Evolutionary conservation across 2,888 invertebrate species (phyloP).

Genomic region (Tromatobia lineatoria): DNA sequence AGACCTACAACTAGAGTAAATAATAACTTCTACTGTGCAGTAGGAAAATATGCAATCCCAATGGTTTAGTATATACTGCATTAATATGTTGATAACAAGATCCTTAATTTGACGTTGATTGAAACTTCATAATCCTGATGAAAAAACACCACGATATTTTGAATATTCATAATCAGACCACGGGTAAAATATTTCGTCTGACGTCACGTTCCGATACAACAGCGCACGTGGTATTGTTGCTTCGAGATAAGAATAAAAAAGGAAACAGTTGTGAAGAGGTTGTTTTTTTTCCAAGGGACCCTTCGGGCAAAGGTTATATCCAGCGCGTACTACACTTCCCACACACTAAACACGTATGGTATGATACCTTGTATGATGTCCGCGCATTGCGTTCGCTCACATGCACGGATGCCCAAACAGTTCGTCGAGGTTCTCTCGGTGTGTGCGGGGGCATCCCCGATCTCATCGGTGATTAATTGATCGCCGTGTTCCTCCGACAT

Average conservation of each 20-base stretch:
- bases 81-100: background rate
- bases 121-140: background rate
- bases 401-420: conserved; percentile 66
- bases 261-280: conserved; percentile 32
- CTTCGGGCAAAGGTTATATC: conserved; percentile 62
- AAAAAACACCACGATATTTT: background rate
- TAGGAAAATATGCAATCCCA: background rate
- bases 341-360: conserved; percentile 45
- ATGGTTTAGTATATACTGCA: too few species aligned
- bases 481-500: conserved; percentile 75
- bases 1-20: background rate
- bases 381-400: conserved; percentile 67
- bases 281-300: conserved; percentile 37
- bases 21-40: background rate
- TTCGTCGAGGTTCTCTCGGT: conserved; percentile 69
- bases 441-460: conserved; percentile 77
- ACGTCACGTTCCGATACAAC: conserved; percentile 3
- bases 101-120: too few species aligned
- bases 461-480: conserved; percentile 83
- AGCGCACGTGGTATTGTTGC: background rate
- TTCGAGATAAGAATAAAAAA: conserved; percentile 30
- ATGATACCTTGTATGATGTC: conserved; percentile 62
- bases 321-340: conserved; percentile 32
- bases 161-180: background rate
- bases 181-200: background rate